phyloP scores from a whole-genome alignment of 2,888 invertebrate genomes.

The Cryptocephalus moraei region DNA sequence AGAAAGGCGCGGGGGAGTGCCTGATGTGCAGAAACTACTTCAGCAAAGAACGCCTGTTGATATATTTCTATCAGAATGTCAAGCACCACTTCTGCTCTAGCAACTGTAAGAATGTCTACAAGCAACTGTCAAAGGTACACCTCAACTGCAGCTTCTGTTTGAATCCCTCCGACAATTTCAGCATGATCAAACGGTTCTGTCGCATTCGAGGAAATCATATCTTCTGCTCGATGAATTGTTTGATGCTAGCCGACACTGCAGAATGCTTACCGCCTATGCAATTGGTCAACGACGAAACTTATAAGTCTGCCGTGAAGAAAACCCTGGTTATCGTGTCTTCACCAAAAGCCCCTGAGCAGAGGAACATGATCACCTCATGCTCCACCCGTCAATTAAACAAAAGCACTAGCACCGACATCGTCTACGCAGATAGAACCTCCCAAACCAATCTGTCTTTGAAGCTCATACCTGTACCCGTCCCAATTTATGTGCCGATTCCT shows the following conservation, averaged over 20 bases:
- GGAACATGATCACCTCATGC: slow-evolving; percentile 61
- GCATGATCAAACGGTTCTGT: slow-evolving; percentile 5
- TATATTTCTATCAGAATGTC: too few species aligned
- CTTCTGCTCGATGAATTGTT: too few species aligned
- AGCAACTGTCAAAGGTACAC: too few species aligned
- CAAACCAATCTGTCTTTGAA: slow-evolving; percentile 6
- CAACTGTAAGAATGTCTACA: too few species aligned
- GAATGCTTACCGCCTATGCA: not conserved
- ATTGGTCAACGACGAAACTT: slow-evolving; percentile 48
- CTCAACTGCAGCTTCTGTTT: too few species aligned
- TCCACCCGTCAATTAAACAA: slow-evolving; percentile 40
- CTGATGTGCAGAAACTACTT: slow-evolving; percentile 6
- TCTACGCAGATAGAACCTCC: slow-evolving; percentile 1
- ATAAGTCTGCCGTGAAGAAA: too few species aligned
- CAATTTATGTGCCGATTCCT: slow-evolving; percentile 73
- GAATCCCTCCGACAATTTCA: not conserved
- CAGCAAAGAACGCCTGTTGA: not conserved
- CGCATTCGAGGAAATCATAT: too few species aligned
- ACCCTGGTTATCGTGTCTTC: slow-evolving; percentile 29
- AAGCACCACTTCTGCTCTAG: too few species aligned
- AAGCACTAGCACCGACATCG: slow-evolving; percentile 41
- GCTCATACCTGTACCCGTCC: slow-evolving; percentile 69
- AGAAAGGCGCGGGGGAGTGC: slow-evolving; percentile 2
- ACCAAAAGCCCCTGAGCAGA: slow-evolving; percentile 59
- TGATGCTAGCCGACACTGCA: not conserved